phyloP scores from a whole-genome alignment of 2,113 vertebrate species.

The Gnathochromis pfefferi region DNA sequence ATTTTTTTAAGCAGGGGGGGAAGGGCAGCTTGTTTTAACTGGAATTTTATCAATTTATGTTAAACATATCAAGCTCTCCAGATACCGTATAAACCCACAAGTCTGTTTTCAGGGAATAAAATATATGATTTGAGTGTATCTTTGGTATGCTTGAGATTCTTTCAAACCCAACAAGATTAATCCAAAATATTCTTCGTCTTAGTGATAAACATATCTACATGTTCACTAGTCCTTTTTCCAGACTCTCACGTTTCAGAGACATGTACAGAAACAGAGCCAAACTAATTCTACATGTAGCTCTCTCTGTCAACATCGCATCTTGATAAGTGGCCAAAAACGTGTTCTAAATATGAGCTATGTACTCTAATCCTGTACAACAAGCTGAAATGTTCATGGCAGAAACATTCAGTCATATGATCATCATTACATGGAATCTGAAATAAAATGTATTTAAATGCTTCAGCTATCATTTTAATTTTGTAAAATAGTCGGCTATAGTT shows the following conservation, averaged over 20 bases:
- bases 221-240: background rate
- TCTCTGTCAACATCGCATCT: conserved; percentile 11
- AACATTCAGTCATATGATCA: background rate
- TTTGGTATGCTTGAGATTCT: background rate
- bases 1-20: background rate
- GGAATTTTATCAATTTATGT: background rate
- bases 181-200: conserved; percentile 34
- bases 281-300: conserved; percentile 17
- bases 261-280: conserved; percentile 14
- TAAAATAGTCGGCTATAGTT: background rate
- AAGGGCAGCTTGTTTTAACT: background rate
- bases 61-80: background rate
- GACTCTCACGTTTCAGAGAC: conserved; percentile 21
- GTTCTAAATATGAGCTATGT: background rate
- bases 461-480: background rate
- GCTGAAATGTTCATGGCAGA: background rate
- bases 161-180: background rate
- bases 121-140: background rate
- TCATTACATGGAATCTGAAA: background rate
- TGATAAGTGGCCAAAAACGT: conserved; percentile 38
- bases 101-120: background rate
- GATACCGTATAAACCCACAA: background rate
- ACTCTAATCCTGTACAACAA: background rate
- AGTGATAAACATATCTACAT: background rate
- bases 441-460: background rate